Evolutionary conservation across 2,113 vertebrate species (phyloP), one percentile per base, ranked within the genome.

Genomic region (Sterrhoptilus dennistouni): DNA sequence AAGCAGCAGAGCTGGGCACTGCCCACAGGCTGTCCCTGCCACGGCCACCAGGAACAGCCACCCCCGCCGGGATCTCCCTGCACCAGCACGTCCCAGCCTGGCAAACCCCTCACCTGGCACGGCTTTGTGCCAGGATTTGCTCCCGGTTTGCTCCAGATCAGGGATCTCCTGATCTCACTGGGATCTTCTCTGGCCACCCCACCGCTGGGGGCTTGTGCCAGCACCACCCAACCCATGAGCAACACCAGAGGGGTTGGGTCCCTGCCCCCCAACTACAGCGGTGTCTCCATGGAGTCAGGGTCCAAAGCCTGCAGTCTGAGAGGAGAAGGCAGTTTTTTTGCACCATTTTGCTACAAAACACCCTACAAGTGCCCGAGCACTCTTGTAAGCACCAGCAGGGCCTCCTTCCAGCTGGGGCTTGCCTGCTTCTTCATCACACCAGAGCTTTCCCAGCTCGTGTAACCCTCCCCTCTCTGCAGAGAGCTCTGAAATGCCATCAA

Each of bases 321-420:
- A 57, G 23, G 11, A 82, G 19, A 64, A 68, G 57, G 2, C 29
- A 63, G 18, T 35, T 76, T 83, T 83, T 93, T 29, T 4, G 14
- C 18, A 35, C 22, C 42, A 19, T 60, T 93, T 86, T 47, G 14
- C 72, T 75, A 60, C 36, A 53, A 75, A 82, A 49, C 10, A 9
- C 7, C 24, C 61, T 50, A 29, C 3, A 59, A 63, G 13, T 13
- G 53, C 65, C 79, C 0, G 0, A 59, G 53, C 0, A 1, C n/a
- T 79, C 53, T 23, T 36, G 42, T 31, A 17, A 45, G 3, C 44
- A 50, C 22, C 65, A 70, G 69, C 28, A 52, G 70, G 45, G 47
- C 14, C 25, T 76, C 57, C 35, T 60, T 40, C 72, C 75, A 83
- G 47, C 28, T 3, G 3, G n/a, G 22, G 24, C 42, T 22, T 61